Base-by-base conservation (phyloP, 2,888 invertebrate species). In the Lacanobia wlatinum region DNA sequence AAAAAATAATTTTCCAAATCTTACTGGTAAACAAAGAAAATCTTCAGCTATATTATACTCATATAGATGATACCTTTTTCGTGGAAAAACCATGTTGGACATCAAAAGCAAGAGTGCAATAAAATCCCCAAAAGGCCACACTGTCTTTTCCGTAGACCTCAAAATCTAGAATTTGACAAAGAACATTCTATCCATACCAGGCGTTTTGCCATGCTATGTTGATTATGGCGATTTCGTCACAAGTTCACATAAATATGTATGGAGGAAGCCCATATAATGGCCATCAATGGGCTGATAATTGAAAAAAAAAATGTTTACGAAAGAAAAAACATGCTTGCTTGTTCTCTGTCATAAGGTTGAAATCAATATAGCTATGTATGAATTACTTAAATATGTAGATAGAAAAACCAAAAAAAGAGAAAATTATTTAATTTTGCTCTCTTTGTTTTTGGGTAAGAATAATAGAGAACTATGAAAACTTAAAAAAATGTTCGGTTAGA, bases 181-280 rank as follows among this genome's bases (percentile, higher is more conserved):
- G 34, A 50, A 56, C 16, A 56, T 65, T 65, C 0, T 28, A 50
- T 69, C 18, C 9, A 40, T 43, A 56, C 12, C 12, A 14, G 2
- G 21, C 23, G 10, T 64, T 18, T 55, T 55, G 40, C 48, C 10
- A 38, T 46, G n/a, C 34, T 74, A 5, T 23, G 40, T n/a, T 52
- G 9, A 43, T 28, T 48, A 77, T 28, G 21, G 14, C 21, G 40
- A 53, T 78, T 70, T 78, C 18, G 40, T 78, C 53, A 63, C 40
- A 56, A 34, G 21, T 50, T 72, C 21, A 62, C 72, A 34, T 73
- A 73, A 34, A 52, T 34, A 12, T 23, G 50, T 52, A 34, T 50
- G 40, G 40, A 77, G 55, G 48, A 73, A 73, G 40, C 28, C 12
- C 48, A 34, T 28, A 21, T 21, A 21, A 16, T n/a, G 9, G 8